phyloP scores from a whole-genome alignment of 2,113 vertebrate species.

The Azemiops feae region DNA sequence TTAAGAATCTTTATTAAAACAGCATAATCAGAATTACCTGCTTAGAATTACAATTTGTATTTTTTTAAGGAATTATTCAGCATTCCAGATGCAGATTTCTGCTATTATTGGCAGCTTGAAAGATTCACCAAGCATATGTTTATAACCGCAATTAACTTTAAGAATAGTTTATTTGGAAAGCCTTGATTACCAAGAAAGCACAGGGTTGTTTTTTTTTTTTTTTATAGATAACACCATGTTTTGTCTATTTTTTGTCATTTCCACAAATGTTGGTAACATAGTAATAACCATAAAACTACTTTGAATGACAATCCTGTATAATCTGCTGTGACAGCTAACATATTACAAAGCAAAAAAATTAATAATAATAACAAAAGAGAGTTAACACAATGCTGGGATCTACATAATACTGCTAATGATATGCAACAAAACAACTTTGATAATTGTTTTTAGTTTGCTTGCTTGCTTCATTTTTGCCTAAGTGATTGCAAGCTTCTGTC shows the following conservation, averaged over 20 bases:
- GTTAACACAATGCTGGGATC: not conserved
- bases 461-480: not conserved
- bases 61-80: not conserved
- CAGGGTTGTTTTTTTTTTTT: not conserved
- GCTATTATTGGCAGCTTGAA: slow-evolving; percentile 16
- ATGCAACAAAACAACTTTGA: not conserved
- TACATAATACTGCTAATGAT: not conserved
- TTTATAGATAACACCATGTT: not conserved
- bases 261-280: not conserved
- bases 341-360: not conserved
- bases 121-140: slow-evolving; percentile 5
- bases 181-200: slow-evolving; percentile 8
- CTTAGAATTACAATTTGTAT: slow-evolving; percentile 10
- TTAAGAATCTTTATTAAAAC: not conserved
- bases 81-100: slow-evolving; percentile 2
- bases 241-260: not conserved
- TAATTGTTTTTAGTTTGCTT: not conserved
- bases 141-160: not conserved
- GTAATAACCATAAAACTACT: not conserved
- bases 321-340: not conserved
- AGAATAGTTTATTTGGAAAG: slow-evolving; percentile 25
- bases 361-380: not conserved
- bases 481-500: not conserved
- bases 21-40: not conserved
- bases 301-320: not conserved